phyloP scores from a whole-genome alignment of 2,888 invertebrate species.

The Bruchidius siliquastri region DNA sequence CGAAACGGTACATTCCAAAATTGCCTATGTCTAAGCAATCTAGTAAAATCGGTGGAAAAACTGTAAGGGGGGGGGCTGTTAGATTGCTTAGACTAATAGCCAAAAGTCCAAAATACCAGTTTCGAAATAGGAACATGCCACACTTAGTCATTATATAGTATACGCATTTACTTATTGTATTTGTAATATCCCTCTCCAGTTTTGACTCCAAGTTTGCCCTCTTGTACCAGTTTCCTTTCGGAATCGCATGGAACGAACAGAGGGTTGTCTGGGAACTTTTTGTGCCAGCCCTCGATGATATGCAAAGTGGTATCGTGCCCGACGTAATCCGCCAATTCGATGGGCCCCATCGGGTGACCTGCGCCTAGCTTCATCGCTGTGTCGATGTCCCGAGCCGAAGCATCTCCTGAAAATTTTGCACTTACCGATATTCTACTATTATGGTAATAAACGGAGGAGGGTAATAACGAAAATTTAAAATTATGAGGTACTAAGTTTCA shows the following conservation, averaged over 20 bases:
- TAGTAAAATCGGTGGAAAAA: too few relatives aligned
- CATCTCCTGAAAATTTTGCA: slow-evolving; percentile 54
- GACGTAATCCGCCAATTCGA: slow-evolving; percentile 79
- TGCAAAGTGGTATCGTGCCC: slow-evolving; percentile 75
- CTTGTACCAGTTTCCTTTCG: slow-evolving; percentile 65
- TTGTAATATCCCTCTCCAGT: slow-evolving; percentile 81
- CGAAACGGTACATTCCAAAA: too few relatives aligned
- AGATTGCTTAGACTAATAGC: too few relatives aligned
- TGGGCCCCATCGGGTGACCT: slow-evolving; percentile 88
- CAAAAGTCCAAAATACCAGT: too few relatives aligned
- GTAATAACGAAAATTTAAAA: too few relatives aligned
- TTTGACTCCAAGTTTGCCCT: slow-evolving; percentile 76
- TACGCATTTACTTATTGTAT: slow-evolving; percentile 55
- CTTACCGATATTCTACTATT: not conserved
- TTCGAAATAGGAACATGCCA: too few relatives aligned
- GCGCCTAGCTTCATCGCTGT: slow-evolving; percentile 87
- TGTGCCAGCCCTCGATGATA: slow-evolving; percentile 74
- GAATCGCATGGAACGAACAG: slow-evolving; percentile 59
- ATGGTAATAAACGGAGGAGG: too few relatives aligned
- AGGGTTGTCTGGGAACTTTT: slow-evolving; percentile 65
- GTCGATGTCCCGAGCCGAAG: slow-evolving; percentile 74
- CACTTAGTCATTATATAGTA: too few relatives aligned
- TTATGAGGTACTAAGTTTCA: too few relatives aligned
- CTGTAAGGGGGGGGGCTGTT: too few relatives aligned
- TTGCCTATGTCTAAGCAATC: too few relatives aligned